phyloP scores from a whole-genome alignment of 1,140 invertebrate genomes.

The Portunus trituberculatus region DNA sequence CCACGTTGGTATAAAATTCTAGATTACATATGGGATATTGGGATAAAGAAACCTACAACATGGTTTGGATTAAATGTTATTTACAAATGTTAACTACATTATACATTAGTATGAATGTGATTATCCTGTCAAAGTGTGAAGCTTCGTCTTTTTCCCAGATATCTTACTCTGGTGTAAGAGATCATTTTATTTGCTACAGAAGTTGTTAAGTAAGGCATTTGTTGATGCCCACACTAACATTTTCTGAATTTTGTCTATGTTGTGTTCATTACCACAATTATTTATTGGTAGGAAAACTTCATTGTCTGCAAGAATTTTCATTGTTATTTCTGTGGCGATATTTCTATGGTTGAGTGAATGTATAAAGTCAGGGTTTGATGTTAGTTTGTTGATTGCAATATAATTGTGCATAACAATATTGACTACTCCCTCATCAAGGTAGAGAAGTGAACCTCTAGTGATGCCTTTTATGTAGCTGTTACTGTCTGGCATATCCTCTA shows the following conservation, averaged over 20 bases:
- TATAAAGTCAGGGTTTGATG: background rate
- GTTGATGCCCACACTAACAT: conserved; percentile 50
- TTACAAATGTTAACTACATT: too few species aligned
- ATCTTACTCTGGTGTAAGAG: background rate
- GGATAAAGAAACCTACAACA: background rate
- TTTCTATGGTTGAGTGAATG: conserved; percentile 21
- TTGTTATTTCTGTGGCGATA: conserved; percentile 7
- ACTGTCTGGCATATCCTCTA: too few species aligned
- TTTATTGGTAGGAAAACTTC: background rate
- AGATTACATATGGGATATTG: too few species aligned
- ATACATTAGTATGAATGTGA: background rate
- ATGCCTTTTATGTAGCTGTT: conserved; percentile 39
- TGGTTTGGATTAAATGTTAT: too few species aligned
- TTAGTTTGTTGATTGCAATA: conserved; percentile 51
- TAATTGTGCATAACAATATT: conserved; percentile 1
- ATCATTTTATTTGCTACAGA: conserved; percentile 26
- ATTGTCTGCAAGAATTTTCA: background rate
- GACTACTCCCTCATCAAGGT: conserved; percentile 26
- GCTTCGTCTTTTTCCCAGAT: background rate
- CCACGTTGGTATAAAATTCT: too few species aligned
- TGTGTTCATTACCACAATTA: conserved; percentile 6
- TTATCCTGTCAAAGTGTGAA: background rate
- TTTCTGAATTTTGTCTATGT: background rate
- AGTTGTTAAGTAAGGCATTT: conserved; percentile 38
- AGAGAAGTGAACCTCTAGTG: conserved; percentile 1